Evolutionary conservation across 2,113 vertebrate genomes (phyloP).

Genomic region (Ornithorhynchus anatinus): DNA sequence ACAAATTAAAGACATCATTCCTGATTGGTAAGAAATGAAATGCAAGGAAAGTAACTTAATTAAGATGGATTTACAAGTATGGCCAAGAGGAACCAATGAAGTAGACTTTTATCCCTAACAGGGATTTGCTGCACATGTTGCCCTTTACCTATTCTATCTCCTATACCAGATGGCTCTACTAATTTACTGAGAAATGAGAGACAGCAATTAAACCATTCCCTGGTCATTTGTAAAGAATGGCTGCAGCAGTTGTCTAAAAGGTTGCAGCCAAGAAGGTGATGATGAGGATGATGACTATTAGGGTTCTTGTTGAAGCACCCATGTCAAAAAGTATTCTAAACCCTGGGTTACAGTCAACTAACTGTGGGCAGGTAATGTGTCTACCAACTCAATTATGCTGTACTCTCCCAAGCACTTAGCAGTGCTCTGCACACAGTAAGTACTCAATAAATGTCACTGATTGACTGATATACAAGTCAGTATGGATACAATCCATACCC

Average conservation of each 20-base stretch:
- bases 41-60: background rate
- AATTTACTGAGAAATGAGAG: background rate
- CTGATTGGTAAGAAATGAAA: background rate
- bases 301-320: no score
- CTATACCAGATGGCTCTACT: background rate
- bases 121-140: background rate
- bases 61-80: background rate
- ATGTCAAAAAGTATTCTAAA: no score
- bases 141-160: background rate
- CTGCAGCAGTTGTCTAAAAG: conserved; percentile 16
- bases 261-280: background rate
- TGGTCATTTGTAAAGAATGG: conserved; percentile 10
- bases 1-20: background rate
- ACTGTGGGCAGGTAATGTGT: no score
- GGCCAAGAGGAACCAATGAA: background rate
- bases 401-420: no score
- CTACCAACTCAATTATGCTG: no score
- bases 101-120: background rate
- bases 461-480: no score
- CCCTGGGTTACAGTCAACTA: no score
- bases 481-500: no score
- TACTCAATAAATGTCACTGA: no score
- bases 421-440: no score
- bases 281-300: no score
- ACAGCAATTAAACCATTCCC: background rate